phyloP scores from a whole-genome alignment of 2,797 vertebrate species.

The Gouania willdenowi region DNA sequence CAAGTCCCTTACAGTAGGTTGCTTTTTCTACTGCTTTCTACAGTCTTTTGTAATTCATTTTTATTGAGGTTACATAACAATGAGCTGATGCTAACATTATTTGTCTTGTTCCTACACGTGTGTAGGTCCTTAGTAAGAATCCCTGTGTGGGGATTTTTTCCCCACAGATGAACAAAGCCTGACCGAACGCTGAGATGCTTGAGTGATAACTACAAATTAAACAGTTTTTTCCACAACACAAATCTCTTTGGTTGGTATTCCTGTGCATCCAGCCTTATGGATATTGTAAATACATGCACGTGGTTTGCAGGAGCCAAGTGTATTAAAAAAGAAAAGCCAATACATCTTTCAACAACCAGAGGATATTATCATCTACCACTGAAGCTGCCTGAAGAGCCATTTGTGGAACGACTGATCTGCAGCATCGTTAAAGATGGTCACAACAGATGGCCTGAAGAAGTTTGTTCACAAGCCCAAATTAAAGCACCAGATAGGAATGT shows the following conservation, averaged over 20 bases:
- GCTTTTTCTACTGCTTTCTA: too few relatives aligned
- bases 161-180: conserved; percentile 9
- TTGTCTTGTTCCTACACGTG: conserved; percentile 41
- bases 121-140: conserved; percentile 37
- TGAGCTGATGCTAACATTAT: conserved; percentile 49
- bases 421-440: too few relatives aligned
- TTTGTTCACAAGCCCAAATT: too few relatives aligned
- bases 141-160: conserved; percentile 35
- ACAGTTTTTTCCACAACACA: conserved; percentile 5
- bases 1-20: too few relatives aligned
- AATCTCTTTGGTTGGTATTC: neutral
- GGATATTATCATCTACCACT: conserved; percentile 42
- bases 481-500: too few relatives aligned
- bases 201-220: conserved; percentile 38
- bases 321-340: too few relatives aligned
- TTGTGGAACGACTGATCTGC: conserved; percentile 26
- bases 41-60: conserved; percentile 42
- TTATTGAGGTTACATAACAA: conserved; percentile 42
- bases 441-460: too few relatives aligned
- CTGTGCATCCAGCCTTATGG: neutral
- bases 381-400: conserved; percentile 37
- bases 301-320: conserved; percentile 5
- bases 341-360: conserved; percentile 38
- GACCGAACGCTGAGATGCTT: conserved; percentile 19
- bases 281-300: conserved; percentile 12